Conservation (phyloP, 2,113 vertebrate species). For the Phaetusa simplex region DNA sequence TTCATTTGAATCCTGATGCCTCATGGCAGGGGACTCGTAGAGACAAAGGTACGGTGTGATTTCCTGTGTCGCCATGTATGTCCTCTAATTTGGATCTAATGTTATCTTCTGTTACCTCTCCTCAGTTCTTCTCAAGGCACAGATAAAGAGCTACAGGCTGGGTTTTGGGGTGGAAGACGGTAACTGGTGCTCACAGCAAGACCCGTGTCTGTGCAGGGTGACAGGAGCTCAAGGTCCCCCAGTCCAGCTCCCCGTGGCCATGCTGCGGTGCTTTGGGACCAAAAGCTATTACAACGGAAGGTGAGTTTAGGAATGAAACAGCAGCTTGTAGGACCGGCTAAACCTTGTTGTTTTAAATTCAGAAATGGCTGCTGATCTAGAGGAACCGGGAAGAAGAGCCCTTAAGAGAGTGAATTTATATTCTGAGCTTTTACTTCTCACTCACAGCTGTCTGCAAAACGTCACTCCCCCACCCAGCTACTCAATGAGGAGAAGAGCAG, state of each 20-base stretch:
- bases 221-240: not conserved
- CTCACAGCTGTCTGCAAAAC: constrained; percentile 60
- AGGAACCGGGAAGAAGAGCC: constrained; percentile 25
- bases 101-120: not conserved
- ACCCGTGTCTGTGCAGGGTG: fast-evolving
- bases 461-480: not conserved
- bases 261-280: not conserved
- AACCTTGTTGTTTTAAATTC: not conserved
- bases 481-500: constrained; percentile 44
- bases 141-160: not conserved
- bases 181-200: not conserved
- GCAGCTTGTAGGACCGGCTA: not conserved
- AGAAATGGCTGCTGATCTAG: constrained; percentile 40
- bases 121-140: not conserved
- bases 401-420: constrained; percentile 45
- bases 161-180: not conserved
- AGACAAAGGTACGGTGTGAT: not conserved
- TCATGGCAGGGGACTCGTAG: fast-evolving
- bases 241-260: not conserved
- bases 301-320: not conserved
- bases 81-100: not conserved
- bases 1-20: not conserved
- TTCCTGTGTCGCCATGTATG: not conserved
- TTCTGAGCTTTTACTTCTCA: constrained; percentile 52
- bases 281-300: fast-evolving